Base-by-base conservation (phyloP, 30 jellyfish, hydroid and myxozoan genomes). In the Aurelia coerulea region DNA sequence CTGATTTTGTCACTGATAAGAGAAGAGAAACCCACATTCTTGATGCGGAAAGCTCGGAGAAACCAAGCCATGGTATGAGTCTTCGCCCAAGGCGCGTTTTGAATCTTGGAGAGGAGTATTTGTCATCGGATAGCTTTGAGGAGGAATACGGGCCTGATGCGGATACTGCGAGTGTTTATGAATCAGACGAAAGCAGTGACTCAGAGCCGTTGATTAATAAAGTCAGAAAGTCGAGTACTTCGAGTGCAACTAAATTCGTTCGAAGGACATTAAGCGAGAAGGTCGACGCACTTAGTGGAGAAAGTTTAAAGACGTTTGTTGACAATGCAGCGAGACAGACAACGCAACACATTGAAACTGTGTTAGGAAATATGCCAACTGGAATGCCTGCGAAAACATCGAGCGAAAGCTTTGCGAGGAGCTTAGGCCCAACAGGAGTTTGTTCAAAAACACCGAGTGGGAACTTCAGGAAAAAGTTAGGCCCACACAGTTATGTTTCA, bases 181-280 rank as follows among this genome's bases (percentile, higher is more conserved):
- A 71, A 41, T 70, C 86, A 0, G 80, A 65, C 64, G 92, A 83
- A 72, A 72, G 92, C 73, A 83, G 92, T 33, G 92, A 83, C 32
- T 83, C 86, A 7, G 92, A 83, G 80, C 92, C 92, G 13, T 59
- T 83, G 86, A 83, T 70, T 4, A 83, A 83, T 52, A 81, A 66
- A 69, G 78, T 81, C 15, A 81, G 60, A 39, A 81, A 67, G 16
- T 37, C 84, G 2, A 72, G 65, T 64, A 32, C 41, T 13, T 16
- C 46, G 9, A 52, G 56, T 10, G 49, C 32, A 12, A 50, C 23
- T 23, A 39, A 18, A 23, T 10, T 10, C 56, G 23, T n/a, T 18
- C 13, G 16, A 33, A 72, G 5, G n/a, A n/a, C 32, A 17, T 34
- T 15, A 68, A 37, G 23, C 35, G 29, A 34, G 42, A 32, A 68